Percentiles rank a stretch among this genome's conserved stretches.
These are phyloP conservation scores for Macropus fuliginosus DNA, from an alignment of 2,797 vertebrate species.

Conservation along the genomic window DNA sequence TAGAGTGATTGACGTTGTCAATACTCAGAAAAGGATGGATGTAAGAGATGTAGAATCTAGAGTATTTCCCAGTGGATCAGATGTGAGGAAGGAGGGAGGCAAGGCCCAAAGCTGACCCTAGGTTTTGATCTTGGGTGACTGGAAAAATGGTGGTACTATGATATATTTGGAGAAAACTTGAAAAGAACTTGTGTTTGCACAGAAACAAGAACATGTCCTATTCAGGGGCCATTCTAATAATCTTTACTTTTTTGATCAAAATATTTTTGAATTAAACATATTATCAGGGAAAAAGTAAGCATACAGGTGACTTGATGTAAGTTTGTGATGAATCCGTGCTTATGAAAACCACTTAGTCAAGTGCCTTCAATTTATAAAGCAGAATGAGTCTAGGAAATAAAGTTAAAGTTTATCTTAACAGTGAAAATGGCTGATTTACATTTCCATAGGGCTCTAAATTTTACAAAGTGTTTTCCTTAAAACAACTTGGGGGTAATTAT, in stretches of 20 bases:
- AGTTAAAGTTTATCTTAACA: background rate
- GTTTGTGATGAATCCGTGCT: background rate
- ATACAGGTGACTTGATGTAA: conserved; percentile 13
- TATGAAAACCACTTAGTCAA: conserved; percentile 44
- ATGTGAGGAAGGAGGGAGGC: background rate
- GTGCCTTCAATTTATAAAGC: conserved; percentile 9
- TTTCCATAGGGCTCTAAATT: background rate
- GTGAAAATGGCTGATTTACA: background rate
- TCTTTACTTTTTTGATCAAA: conserved; percentile 18
- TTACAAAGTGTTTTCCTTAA: background rate
- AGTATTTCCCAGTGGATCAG: background rate
- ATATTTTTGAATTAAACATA: conserved; percentile 26
- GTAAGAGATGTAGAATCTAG: background rate
- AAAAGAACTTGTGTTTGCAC: background rate
- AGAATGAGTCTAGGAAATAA: conserved; percentile 30
- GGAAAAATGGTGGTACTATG: background rate
- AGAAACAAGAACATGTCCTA: conserved; percentile 18
- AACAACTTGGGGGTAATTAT: background rate
- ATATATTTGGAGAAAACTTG: conserved; percentile 1
- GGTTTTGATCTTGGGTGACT: background rate
- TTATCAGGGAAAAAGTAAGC: background rate
- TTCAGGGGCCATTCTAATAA: background rate
- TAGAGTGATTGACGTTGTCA: background rate
- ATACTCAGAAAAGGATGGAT: background rate
- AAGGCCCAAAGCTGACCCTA: background rate